These are phyloP conservation scores for Alauda arvensis DNA, from an alignment of 2,797 vertebrate species.

Conservation along the genomic window DNA sequence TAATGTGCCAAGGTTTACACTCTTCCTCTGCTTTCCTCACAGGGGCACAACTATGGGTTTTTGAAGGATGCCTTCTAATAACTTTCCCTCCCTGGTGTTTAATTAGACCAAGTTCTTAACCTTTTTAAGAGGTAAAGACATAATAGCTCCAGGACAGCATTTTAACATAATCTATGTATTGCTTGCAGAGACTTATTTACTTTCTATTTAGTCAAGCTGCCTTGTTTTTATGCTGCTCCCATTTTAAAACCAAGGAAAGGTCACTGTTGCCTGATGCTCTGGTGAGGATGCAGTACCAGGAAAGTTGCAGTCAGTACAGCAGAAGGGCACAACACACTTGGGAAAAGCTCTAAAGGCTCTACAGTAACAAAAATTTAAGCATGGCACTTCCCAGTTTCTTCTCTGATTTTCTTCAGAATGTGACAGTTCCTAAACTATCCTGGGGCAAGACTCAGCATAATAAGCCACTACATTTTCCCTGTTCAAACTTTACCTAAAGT, in stretches of 20 bases:
- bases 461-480: background rate
- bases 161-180: background rate
- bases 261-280: background rate
- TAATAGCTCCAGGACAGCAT: background rate
- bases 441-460: background rate
- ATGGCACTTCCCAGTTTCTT: background rate
- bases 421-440: background rate
- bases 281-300: accelerated
- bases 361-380: background rate
- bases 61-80: background rate
- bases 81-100: background rate
- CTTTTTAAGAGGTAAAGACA: background rate
- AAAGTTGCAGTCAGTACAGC: background rate
- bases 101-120: background rate
- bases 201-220: background rate
- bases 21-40: background rate
- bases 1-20: background rate
- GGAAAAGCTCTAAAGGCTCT: background rate
- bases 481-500: background rate
- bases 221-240: background rate
- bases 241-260: background rate
- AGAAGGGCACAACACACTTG: background rate
- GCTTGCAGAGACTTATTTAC: background rate
- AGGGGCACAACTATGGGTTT: background rate
- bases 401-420: background rate